Evolutionary conservation across 2,888 invertebrate genomes (phyloP), one percentile per base, ranked within the genome.

Genomic region (Ochropleura leucogaster): DNA sequence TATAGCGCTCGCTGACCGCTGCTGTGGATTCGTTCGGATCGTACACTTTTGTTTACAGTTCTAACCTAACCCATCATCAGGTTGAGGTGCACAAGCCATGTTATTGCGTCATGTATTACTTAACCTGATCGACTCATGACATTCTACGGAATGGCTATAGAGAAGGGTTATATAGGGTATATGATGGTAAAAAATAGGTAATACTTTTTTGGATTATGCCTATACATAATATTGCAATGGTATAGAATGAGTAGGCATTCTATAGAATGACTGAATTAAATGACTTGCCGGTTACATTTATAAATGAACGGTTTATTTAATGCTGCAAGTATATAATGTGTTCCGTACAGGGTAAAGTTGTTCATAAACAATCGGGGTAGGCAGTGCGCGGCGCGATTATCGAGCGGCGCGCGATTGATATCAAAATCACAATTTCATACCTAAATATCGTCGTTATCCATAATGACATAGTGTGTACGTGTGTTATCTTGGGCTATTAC

Each of bases 401-500:
- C 89, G 83, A 80, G 84, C 86, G 85, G 88, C 85, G 84, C 79
- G 84, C 88, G 91, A 93, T 91, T 92, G 90, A 91, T 92, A 92
- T 92, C 90, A 77, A 88, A 92, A 92, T 92, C 90, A 90, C 89
- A 91, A 91, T 92, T 92, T 92, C 88, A 92, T 93, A 93, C 89
- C 88, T 91, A 92, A 91, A 93, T 93, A 92, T 93, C 91, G 90
- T 93, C 90, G 93, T 90, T 88, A 89, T 89, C 89, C 88, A 88
- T 94, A 94, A 93, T 94, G 92, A 93, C 93, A 92, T 87, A 86
- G 89, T 87, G 87, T 89, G 88, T 87, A 87, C 88, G 89, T 88
- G 88, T 89, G 90, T 93, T 93, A 93, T 94, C 93, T 90, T 85
- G 79, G 86, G 84, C 89, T 91, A 92, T 92, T 90, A 93, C 94